Evolutionary conservation across 2,113 vertebrate genomes (phyloP).

Genomic region (Prochilodus magdalenae): DNA sequence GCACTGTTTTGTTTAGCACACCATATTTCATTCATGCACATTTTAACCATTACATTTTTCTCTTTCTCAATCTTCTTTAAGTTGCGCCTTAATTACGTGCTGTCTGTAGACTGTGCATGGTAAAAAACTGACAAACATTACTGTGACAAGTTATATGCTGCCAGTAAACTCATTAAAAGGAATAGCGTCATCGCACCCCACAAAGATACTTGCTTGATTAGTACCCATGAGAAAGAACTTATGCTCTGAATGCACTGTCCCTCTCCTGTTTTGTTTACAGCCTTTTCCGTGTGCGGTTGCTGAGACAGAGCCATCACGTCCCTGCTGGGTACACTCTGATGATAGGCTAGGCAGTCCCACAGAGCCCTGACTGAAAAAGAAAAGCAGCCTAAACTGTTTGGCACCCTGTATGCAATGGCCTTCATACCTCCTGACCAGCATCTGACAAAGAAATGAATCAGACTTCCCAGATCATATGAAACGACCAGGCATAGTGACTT

Average conservation of each 20-base stretch:
- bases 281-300: slow-evolving; percentile 20
- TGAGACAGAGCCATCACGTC: slow-evolving; percentile 32
- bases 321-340: slow-evolving; percentile 33
- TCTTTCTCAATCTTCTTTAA: neutral
- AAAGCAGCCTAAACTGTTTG: slow-evolving; percentile 18
- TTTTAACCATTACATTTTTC: neutral
- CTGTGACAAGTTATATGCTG: neutral
- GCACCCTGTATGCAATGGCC: neutral
- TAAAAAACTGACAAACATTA: neutral
- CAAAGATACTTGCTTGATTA: slow-evolving; percentile 48
- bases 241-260: slow-evolving; percentile 8
- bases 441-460: slow-evolving; percentile 38
- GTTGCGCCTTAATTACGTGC: neutral
- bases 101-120: neutral
- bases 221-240: slow-evolving; percentile 35
- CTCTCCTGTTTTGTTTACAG: slow-evolving; percentile 39
- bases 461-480: slow-evolving; percentile 32
- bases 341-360: slow-evolving; percentile 29
- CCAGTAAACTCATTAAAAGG: slow-evolving; percentile 20
- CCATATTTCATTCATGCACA: neutral
- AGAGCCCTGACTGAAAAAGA: slow-evolving; percentile 19
- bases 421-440: slow-evolving; percentile 14
- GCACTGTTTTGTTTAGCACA: slow-evolving; percentile 22
- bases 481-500: slow-evolving; percentile 19
- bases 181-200: slow-evolving; percentile 33